Percentiles rank a stretch among this genome's conserved stretches.
phyloP scores from a whole-genome alignment of 1,140 invertebrate species.

The Oppia nitens region DNA sequence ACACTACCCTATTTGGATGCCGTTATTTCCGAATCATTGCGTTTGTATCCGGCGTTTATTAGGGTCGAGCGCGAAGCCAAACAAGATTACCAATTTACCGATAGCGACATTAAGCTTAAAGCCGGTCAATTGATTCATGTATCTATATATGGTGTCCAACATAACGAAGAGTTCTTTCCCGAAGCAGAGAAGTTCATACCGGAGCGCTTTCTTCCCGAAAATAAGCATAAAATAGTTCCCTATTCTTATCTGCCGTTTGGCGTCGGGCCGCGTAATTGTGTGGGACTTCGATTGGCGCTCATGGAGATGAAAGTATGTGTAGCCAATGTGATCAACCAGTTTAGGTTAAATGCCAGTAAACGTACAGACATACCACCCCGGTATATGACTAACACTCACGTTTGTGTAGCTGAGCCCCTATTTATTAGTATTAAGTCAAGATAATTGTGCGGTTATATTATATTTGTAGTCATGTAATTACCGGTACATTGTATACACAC shows the following conservation, averaged over 20 bases:
- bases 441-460: too few species aligned
- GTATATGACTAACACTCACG: too few species aligned
- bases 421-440: too few species aligned
- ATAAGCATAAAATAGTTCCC: background rate
- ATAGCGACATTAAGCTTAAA: conserved; percentile 18
- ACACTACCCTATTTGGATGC: conserved; percentile 24
- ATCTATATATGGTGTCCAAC: conserved; percentile 21
- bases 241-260: background rate
- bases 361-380: too few species aligned
- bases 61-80: background rate
- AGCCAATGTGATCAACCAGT: too few species aligned
- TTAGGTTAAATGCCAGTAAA: too few species aligned
- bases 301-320: background rate
- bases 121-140: conserved; percentile 19
- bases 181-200: conserved; percentile 22
- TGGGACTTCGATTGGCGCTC: conserved; percentile 22
- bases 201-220: background rate
- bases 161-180: conserved; percentile 18
- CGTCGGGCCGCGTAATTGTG: conserved; percentile 15
- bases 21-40: conserved; percentile 29
- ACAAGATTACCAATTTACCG: conserved; percentile 10
- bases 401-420: too few species aligned
- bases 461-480: too few species aligned
- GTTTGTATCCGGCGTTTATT: conserved; percentile 24
- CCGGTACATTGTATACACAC: too few species aligned